Base-by-base conservation (phyloP, 2,888 invertebrate species). In the Ramazzottius varieornatus region DNA sequence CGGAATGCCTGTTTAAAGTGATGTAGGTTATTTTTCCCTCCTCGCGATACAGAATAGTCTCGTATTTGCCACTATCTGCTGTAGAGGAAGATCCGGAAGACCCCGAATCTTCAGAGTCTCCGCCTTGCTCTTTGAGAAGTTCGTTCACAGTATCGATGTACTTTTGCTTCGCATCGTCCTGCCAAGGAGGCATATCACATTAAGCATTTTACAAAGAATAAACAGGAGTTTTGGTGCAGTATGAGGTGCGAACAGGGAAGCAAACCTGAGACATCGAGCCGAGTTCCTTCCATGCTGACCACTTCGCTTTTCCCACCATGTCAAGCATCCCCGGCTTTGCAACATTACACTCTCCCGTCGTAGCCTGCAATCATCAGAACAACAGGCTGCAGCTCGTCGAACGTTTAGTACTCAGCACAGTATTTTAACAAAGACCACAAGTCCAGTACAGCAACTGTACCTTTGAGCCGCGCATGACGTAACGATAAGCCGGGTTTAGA, bases 221-320 rank as follows among this genome's bases (percentile, higher is more conserved):
- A 40, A 40, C 20, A 8, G 20, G 40, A 40, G 20, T 13, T 40
- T 8, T 20, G 20, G 8, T 8, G 8, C 8, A 40, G 20, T 40
- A 20, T 40, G 40, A 40, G 20, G 20, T 20, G 40, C 8, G 40
- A 40, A 13, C 40, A 13, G 40, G 40, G 46, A 40, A 20, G 29
- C 46, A 32, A 70, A 79, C 79, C 75, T 79, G 73, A n/a, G 77
- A 71, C 71, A 79, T 74, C 33, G 75, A 73, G 33, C 79, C 79
- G 20, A 80, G 70, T 46, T 71, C 70, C 68, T 75, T 78, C 81
- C 81, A 81, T 1, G 81, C 79, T 68, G 78, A 78, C 78, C 79
- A 82, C 71, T 81, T 82, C 1, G 80, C 80, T 67, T 78, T 76
- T 1, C 78, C 80, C 32, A 80, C 80, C 70, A 81, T 75, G 70